Base-by-base conservation (phyloP, 2,797 vertebrate genomes). In the Heteromormyrus szaboi region DNA sequence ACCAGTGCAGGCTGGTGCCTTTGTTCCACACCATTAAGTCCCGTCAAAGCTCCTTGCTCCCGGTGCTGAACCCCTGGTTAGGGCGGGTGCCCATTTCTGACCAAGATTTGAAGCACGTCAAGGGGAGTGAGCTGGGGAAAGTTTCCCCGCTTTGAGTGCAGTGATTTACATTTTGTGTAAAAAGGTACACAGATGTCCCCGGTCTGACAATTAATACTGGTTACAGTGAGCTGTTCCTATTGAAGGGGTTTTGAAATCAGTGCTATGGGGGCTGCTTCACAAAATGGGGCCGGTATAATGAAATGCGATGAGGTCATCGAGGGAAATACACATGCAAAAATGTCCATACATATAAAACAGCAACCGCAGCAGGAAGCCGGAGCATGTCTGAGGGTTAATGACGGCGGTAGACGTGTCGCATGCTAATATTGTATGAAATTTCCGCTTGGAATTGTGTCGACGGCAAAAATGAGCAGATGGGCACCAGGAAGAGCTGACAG, bases 11-110 rank as follows among this genome's bases (percentile, higher is more conserved):
- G 89, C 88, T 88, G 29, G 46, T 86, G 89, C 41, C 87, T 92
- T 92, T 92, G 92, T 92, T 92, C 90, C 72, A 68, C 90, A 86
- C 90, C 92, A 92, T 91, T 92, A 92, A 92, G 90, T 91, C 90
- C 90, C 86, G 89, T 92, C 90, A 90, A 90, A 88, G 48, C 90
- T 90, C 87, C 88, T 54, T 84, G 56, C 89, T 89, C 89, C 88
- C 41, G 86, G 91, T 88, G 59, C 85, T 72, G 62, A 85, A 17
- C 85, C 87, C 90, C 44, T 62, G 89, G 85, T 90, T 87, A 84
- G 89, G 54, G 81, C 65, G 90, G 87, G 89, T 90, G 92, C 91
- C 88, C 91, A 90, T 91, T 92, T 91, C 90, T 90, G 90, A 88
- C 87, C 89, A 89, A 59, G 51, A 87, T 90, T 89, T 90, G 90